Base-by-base conservation (phyloP, 1,140 invertebrate genomes). In the Aphelinus atriplicis region DNA sequence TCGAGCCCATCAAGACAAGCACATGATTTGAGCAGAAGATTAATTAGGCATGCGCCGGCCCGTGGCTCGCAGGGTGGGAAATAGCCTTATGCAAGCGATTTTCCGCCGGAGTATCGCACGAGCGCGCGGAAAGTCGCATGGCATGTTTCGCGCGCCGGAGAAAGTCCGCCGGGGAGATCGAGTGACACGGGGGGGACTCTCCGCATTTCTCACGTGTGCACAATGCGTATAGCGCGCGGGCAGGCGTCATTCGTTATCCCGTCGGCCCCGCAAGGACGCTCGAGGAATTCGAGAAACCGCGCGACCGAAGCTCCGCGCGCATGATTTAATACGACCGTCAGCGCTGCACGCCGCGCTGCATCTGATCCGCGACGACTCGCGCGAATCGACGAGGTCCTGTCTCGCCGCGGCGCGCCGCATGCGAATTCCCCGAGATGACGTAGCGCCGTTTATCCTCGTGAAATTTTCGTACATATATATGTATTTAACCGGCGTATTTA, bases 191-290 rank as follows among this genome's bases (percentile, higher is more conserved):
- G 26, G 1, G 56, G n/a, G 78, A 55, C 57, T 53, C 76, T 77
- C 60, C 68, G 73, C 75, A 77, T 77, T 79, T 77, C 68, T 69
- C 61, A 64, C 62, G 76, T 79, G 79, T 68, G 74, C 73, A 80
- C 81, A 82, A 82, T 82, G 78, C 77, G 77, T 81, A 77, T 81
- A 77, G 73, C 79, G 69, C 73, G 73, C 78, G 76, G 78, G 76
- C 76, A 73, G 53, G 75, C 9, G 71, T 76, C 78, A 76, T 81
- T 80, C 81, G 77, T 81, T 77, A 80, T 77, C 68, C 75, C 63
- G 58, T 60, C 53, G 6, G 26, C 26, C 47, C 57, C 46, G 71
- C 58, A 66, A 78, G 74, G 75, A 76, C 69, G 67, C 69, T 48
- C 64, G 76, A 71, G 65, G 51, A 73, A 77, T 77, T 60, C 63